Percentiles rank a stretch among this genome's conserved stretches.
phyloP scores from a whole-genome alignment of 1,140 invertebrate species.

The Rhopalosiphum padi region DNA sequence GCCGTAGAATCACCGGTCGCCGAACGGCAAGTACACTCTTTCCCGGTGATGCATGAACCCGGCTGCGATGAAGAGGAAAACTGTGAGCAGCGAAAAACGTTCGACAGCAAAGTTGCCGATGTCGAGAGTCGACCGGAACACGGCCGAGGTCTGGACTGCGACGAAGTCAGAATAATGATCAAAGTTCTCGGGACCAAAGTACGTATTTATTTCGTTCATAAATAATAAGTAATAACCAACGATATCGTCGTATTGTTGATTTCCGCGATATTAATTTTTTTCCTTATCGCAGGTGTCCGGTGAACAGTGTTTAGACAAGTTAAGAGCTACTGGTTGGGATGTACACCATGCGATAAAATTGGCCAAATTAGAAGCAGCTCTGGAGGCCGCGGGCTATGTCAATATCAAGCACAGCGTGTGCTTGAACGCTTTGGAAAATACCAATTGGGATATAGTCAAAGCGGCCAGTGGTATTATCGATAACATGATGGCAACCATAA shows the following conservation, averaged over 20 bases:
- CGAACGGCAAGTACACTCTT: not conserved
- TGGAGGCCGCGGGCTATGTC: slow-evolving; percentile 44
- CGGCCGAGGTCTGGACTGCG: slow-evolving; percentile 81
- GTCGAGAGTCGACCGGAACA: slow-evolving; percentile 71
- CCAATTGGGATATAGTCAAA: slow-evolving; percentile 60
- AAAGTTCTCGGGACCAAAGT: slow-evolving; percentile 84
- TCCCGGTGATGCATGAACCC: not conserved
- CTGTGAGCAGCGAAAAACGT: not conserved
- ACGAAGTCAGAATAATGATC: slow-evolving; percentile 90
- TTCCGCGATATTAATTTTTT: not conserved
- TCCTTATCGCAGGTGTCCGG: slow-evolving; percentile 71
- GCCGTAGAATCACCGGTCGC: slow-evolving; percentile 61
- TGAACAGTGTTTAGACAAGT: slow-evolving; percentile 79
- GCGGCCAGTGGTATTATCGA: slow-evolving; percentile 59
- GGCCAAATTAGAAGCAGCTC: slow-evolving; percentile 71
- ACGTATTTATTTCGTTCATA: slow-evolving; percentile 61
- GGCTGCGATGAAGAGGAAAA: not conserved
- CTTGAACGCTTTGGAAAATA: slow-evolving; percentile 59
- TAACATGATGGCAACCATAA: slow-evolving; percentile 22
- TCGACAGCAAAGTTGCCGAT: not conserved
- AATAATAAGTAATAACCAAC: not conserved
- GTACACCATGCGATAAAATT: slow-evolving; percentile 89
- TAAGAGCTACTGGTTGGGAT: slow-evolving; percentile 88
- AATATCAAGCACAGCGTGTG: slow-evolving; percentile 51
- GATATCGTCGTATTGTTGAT: not conserved